phyloP scores from a whole-genome alignment of 2,113 vertebrate genomes.

The Nibea coibor region DNA sequence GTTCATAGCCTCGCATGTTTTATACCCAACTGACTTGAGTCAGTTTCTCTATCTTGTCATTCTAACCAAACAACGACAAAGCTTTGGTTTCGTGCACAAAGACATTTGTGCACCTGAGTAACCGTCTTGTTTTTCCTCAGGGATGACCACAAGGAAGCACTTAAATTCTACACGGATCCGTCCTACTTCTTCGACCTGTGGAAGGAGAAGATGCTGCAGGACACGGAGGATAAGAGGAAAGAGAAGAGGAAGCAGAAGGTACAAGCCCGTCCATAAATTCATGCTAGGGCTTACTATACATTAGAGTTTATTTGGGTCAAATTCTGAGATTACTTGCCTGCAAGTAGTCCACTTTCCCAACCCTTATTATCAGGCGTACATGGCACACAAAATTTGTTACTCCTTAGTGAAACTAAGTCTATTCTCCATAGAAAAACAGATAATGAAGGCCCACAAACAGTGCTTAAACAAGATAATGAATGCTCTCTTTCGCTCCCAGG shows the following conservation, averaged over 20 bases:
- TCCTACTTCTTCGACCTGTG: conserved; percentile 99
- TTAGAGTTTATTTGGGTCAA: not conserved
- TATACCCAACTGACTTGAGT: not conserved
- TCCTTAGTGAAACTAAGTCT: not conserved
- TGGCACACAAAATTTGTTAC: not conserved
- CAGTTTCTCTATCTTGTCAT: not conserved
- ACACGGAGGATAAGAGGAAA: conserved; percentile 99
- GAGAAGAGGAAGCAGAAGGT: conserved; percentile 89
- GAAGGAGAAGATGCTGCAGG: conserved; percentile 99
- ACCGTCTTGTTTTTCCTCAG: conserved; percentile 75
- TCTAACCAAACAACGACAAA: not conserved
- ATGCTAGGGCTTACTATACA: not conserved
- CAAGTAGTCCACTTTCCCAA: not conserved
- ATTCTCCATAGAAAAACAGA: not conserved
- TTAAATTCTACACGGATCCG: conserved; percentile 98
- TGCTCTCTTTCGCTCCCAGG: conserved; percentile 76
- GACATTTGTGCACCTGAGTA: not conserved
- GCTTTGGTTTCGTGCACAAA: not conserved
- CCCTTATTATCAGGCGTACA: not conserved
- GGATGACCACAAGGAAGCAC: conserved; percentile 96
- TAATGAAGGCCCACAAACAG: not conserved
- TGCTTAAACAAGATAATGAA: not conserved
- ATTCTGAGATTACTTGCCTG: not conserved
- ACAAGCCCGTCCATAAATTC: not conserved
- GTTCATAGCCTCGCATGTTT: conserved; percentile 39